These are phyloP conservation scores for Intellagama lesueurii DNA, from an alignment of 2,797 vertebrate species.

Conservation along the genomic window DNA sequence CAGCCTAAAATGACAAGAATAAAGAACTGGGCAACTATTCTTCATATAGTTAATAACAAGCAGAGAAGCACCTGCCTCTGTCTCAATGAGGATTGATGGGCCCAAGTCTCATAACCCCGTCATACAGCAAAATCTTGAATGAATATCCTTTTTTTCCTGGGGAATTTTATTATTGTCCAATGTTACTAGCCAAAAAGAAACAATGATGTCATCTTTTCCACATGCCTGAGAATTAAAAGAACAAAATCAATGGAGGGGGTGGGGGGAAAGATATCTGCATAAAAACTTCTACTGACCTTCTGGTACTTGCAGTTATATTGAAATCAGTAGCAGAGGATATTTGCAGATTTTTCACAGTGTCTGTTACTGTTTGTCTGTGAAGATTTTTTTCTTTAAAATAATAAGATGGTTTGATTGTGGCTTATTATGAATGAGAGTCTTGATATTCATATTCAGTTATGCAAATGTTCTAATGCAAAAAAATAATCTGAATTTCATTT, in stretches of 20 bases:
- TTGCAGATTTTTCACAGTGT: neutral
- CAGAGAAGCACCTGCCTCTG: no score
- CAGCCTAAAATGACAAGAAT: no score
- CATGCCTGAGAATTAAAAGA: neutral
- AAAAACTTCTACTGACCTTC: neutral
- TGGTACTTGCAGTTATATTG: neutral
- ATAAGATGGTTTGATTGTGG: neutral
- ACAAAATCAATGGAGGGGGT: neutral
- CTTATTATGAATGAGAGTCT: neutral
- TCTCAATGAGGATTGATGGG: no score
- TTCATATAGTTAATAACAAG: no score
- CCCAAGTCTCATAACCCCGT: no score
- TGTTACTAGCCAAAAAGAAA: neutral
- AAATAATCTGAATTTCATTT: neutral
- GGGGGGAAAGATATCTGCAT: neutral
- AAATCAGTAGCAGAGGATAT: neutral
- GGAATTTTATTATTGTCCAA: neutral
- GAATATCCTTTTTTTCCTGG: neutral
- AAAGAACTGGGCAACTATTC: no score
- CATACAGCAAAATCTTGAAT: neutral
- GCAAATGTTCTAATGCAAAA: slow-evolving; percentile 3
- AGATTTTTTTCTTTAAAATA: neutral
- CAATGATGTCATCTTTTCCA: neutral
- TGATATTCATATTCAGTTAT: neutral
- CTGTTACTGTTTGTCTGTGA: neutral